These are phyloP conservation scores for Xylocopa sonorina DNA, from an alignment of 1,140 invertebrate species.

Conservation along the genomic window DNA sequence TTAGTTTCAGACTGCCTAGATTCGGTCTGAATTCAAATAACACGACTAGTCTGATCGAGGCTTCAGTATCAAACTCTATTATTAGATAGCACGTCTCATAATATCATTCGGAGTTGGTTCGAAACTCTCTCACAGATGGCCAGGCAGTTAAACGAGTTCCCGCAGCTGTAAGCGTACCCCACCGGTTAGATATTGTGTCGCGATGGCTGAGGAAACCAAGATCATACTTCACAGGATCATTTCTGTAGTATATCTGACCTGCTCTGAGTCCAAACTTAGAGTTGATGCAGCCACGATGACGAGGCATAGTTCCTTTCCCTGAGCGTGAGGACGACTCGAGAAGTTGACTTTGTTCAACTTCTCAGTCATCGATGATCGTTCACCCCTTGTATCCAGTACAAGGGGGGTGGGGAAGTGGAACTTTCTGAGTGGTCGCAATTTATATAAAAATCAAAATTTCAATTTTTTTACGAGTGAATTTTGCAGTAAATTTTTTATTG, in stretches of 20 bases:
- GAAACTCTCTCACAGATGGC: not conserved
- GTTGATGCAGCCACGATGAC: conserved; percentile 80
- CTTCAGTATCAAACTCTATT: not conserved
- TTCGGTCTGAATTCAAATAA: too few species aligned
- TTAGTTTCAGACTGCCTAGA: too few species aligned
- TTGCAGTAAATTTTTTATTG: too few species aligned
- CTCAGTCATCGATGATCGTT: conserved; percentile 81
- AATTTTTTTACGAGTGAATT: not conserved
- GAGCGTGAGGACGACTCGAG: conserved; percentile 80
- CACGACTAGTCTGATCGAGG: not conserved
- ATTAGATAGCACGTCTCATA: not conserved
- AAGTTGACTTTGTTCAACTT: conserved; percentile 34
- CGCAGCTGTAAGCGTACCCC: not conserved
- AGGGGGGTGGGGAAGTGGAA: conserved; percentile 70
- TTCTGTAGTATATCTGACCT: conserved; percentile 82
- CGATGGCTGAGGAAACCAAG: conserved; percentile 58
- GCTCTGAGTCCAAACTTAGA: conserved; percentile 75
- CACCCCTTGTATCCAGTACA: conserved; percentile 64
- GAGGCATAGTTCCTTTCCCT: conserved; percentile 75
- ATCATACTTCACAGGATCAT: conserved; percentile 83
- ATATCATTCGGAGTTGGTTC: not conserved
- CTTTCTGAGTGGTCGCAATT: conserved; percentile 78
- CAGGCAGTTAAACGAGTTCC: not conserved
- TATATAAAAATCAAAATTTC: not conserved
- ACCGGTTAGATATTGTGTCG: not conserved